Evolutionary conservation across 2,888 invertebrate species (phyloP), one percentile per base, ranked within the genome.

Genomic region (Drosophila nigricruria): DNA sequence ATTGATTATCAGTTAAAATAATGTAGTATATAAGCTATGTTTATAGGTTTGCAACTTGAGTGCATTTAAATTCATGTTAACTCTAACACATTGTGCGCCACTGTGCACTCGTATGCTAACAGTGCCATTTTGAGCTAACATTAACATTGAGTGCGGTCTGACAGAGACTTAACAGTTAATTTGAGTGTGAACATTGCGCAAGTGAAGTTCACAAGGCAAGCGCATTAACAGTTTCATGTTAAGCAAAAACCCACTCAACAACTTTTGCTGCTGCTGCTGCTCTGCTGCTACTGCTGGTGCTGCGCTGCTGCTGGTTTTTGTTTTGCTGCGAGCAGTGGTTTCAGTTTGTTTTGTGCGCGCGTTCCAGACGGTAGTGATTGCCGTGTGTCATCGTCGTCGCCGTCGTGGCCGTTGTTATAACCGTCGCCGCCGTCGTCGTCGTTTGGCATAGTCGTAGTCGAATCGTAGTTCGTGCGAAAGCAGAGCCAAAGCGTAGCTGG

Each of bases 291-390:
- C 25, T 25, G 9, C 25, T 23, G n/a, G 5, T 30, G 27, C 47
- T 49, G n/a, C n/a, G 18, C 16, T 25, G 25, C 47, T 74, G 66
- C 45, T 49, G 54, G 25, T 61, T 66, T 63, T 3, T 77, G 70
- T 64, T 77, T 70, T 45, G 71, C 67, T 62, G 54, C 69, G 57
- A 47, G 47, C 42, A 63, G 56, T 60, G 71, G 38, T 53, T 63
- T 62, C 78, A 82, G 73, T 82, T 82, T 81, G 81, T 82, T 79
- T 82, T 84, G 67, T 71, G 82, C 78, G 80, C 82, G 82, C 80
- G 78, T 80, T 56, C 64, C 45, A 68, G 53, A 79, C 71, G 82
- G 84, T 84, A 20, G 54, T 63, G 52, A 53, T 49, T 60, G 70
- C 45, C 58, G 81, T 64, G 54, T 70, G 71, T 49, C 70, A 16